Percentiles rank a stretch among this genome's conserved stretches.
These are phyloP conservation scores for Plagodis pulveraria DNA, from an alignment of 2,888 invertebrate genomes.

Conservation along the genomic window DNA sequence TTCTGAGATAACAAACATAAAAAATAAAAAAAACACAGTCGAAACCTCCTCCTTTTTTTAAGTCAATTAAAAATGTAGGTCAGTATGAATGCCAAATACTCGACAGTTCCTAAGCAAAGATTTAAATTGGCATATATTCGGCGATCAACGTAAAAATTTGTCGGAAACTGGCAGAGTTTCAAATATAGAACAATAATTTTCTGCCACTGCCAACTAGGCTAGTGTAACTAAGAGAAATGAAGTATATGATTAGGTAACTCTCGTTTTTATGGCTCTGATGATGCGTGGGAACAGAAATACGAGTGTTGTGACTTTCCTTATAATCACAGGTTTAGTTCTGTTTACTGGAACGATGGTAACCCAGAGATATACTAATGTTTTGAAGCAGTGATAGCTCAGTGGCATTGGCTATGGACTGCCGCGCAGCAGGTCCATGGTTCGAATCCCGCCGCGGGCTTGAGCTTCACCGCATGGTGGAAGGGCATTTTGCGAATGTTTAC, in stretches of 20 bases:
- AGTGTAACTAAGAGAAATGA: conserved; percentile 14
- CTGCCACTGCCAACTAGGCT: conserved; percentile 20
- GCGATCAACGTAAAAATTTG: conserved; percentile 13
- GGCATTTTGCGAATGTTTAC: no score
- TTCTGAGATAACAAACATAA: no score
- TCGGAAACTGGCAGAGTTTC: conserved; percentile 18
- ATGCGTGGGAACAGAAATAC: conserved; percentile 21
- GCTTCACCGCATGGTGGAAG: no score
- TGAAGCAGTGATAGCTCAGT: no score
- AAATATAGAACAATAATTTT: conserved; percentile 9
- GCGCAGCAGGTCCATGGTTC: no score
- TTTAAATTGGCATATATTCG: conserved; percentile 11
- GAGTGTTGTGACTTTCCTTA: conserved; percentile 5
- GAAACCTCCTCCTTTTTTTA: no score
- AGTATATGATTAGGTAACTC: conserved; percentile 19
- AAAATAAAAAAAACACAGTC: no score
- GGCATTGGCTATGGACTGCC: no score
- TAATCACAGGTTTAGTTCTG: conserved; percentile 4
- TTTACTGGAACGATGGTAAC: background rate
- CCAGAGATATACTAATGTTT: background rate
- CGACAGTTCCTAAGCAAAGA: conserved; percentile 4
- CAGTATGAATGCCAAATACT: conserved; percentile 6
- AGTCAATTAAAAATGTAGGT: no score
- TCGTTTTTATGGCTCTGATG: conserved; percentile 20
- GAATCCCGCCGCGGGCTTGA: no score